These are phyloP conservation scores for Trididemnum clinides DNA, from an alignment of 23 tunicate species.

Conservation along the genomic window DNA sequence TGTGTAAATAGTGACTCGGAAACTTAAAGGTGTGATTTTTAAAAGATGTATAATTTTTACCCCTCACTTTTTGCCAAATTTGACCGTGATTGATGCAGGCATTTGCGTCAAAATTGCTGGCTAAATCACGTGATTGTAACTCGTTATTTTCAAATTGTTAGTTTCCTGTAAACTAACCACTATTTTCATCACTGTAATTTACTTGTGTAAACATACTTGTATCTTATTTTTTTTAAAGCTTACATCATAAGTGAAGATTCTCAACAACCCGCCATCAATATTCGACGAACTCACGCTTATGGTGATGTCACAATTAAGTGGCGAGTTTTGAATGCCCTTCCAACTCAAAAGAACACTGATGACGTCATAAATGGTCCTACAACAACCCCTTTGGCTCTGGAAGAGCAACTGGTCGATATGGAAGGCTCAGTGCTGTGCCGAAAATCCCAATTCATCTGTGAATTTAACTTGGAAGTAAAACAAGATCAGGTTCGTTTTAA, in stretches of 20 bases:
- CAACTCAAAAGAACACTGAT: not conserved
- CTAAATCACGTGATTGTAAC: too few species aligned
- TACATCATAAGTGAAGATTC: not conserved
- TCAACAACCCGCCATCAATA: not conserved
- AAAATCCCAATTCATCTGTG: conserved; percentile 29
- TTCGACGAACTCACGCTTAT: conserved; percentile 60
- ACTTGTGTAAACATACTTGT: too few species aligned
- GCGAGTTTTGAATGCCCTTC: conserved; percentile 30
- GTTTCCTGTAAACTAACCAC: too few species aligned
- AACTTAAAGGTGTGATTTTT: too few species aligned
- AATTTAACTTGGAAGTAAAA: conserved; percentile 32
- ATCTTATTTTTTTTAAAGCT: not conserved
- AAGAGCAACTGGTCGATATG: conserved; percentile 43
- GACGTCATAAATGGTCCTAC: not conserved
- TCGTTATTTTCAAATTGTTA: too few species aligned
- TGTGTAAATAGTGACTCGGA: too few species aligned
- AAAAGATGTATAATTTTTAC: too few species aligned
- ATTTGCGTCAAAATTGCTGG: too few species aligned
- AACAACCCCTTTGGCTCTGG: not conserved
- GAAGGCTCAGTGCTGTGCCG: conserved; percentile 47
- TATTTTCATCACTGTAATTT: too few species aligned
- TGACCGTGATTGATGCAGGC: too few species aligned
- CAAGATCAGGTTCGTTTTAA: conserved; percentile 54
- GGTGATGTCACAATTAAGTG: conserved; percentile 70
- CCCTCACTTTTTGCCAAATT: too few species aligned